Evolutionary conservation across 2,113 vertebrate species (phyloP).

Genomic region (Calyptomena viridis): DNA sequence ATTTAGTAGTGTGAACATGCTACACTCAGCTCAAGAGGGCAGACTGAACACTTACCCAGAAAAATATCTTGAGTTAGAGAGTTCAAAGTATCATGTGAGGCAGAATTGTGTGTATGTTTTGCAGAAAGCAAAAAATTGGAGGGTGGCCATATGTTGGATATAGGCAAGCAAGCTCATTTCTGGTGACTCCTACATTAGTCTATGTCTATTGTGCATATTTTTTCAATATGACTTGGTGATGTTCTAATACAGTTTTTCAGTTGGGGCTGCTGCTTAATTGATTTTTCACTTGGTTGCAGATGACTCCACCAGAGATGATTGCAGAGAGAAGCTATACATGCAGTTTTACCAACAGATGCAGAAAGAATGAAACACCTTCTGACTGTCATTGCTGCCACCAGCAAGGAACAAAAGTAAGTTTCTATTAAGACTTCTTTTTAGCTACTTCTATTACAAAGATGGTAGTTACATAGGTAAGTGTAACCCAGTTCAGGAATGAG

Average conservation of each 20-base stretch:
- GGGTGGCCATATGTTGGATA: neutral
- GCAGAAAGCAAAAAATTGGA: neutral
- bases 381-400: conserved; percentile 74
- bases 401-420: conserved; percentile 74
- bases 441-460: neutral
- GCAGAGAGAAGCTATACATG: conserved; percentile 70
- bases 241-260: neutral
- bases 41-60: neutral
- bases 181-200: neutral
- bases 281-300: conserved; percentile 33
- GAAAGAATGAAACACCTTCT: conserved; percentile 69
- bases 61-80: neutral
- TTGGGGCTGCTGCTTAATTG: neutral
- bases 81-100: neutral
- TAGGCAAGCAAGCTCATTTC: neutral
- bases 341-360: conserved; percentile 76
- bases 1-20: neutral
- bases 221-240: neutral
- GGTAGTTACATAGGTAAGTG: neutral
- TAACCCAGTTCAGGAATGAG: neutral
- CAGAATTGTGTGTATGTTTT: neutral
- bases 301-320: neutral
- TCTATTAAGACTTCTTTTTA: neutral
- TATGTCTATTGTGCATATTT: neutral
- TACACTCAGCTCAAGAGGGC: neutral